Percentiles rank a stretch among this genome's conserved stretches.
Conservation (phyloP, 1,140 invertebrate genomes). For the Eupristina koningsbergeri region DNA sequence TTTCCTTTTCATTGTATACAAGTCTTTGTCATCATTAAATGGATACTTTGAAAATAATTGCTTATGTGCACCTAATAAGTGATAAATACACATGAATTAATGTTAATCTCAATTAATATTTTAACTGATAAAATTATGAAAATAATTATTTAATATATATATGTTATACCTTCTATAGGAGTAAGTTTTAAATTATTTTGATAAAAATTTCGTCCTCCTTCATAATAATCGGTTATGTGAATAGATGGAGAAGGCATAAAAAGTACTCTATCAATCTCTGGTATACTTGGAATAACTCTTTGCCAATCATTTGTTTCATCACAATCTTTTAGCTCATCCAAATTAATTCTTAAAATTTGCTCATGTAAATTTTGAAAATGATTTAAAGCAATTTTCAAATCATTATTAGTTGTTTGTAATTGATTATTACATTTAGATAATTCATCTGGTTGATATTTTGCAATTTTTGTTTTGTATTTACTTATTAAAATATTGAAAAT, state of each 20-base stretch:
- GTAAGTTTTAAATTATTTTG: conserved; percentile 60
- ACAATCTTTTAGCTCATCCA: background rate
- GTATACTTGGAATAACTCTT: conserved; percentile 15
- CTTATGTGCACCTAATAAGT: conserved; percentile 57
- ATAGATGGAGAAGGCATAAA: conserved; percentile 62
- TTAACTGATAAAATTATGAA: background rate
- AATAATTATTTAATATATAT: background rate
- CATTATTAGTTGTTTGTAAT: conserved; percentile 56
- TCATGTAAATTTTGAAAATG: conserved; percentile 52
- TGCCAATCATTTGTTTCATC: conserved; percentile 8
- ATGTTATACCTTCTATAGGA: conserved; percentile 59
- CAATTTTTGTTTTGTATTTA: conserved; percentile 49
- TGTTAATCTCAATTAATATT: background rate
- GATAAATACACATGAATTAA: background rate
- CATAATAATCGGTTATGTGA: conserved; percentile 55
- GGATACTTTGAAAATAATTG: conserved; percentile 60
- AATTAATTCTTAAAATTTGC: conserved; percentile 24
- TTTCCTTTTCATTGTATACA: conserved; percentile 51
- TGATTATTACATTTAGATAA: conserved; percentile 57
- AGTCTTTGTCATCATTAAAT: conserved; percentile 44
- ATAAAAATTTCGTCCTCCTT: conserved; percentile 46
- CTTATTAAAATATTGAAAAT: conserved; percentile 54
- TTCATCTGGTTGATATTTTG: conserved; percentile 49
- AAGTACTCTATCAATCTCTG: conserved; percentile 53
- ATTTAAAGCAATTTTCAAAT: conserved; percentile 54